Base-by-base conservation (phyloP, 2,888 invertebrate genomes). In the Synergus gifuensis region DNA sequence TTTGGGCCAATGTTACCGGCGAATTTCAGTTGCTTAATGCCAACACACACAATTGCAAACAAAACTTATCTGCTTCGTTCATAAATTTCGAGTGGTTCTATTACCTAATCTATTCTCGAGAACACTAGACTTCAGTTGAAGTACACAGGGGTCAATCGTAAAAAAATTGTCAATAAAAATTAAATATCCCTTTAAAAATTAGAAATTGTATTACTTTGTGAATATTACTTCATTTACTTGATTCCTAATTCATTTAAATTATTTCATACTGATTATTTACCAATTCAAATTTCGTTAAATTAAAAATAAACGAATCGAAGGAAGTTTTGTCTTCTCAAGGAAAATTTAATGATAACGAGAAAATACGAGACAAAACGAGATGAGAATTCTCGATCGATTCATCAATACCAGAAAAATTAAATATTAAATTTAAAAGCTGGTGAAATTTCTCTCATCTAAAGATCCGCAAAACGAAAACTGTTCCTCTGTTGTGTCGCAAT, bases 1-100 rank as follows among this genome's bases (percentile, higher is more conserved):
- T 90, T 87, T 85, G 87, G 91, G 90, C 88, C 91, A 91, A 91
- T 91, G 91, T 91, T 90, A 89, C 82, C 87, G 76, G 83, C 83
- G 67, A 66, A 78, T 80, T 84, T 69, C 83, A 82, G 85, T 87
- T 88, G 87, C 87, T 84, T 85, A 87, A 87, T 83, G 78, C 78
- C 62, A 58, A 44, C 76, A 77, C 76, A 76, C 76, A 62, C 66
- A 67, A 76, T 76, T 77, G 67, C 66, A 9, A 36, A 66, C 5
- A 69, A 73, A n/a, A 22, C 1, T 16, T 16, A 54, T 44, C 14
- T 49, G 16, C 42, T 73, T 80, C 78, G 58, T 49, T 60, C 64
- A 63, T 78, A 58, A 80, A 79, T 76, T 80, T 78, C 78, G 63
- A 54, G 14, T 46, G 63, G 28, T 36, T 36, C 5, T 36, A 36